Evolutionary conservation across 2,113 vertebrate genomes (phyloP).

Genomic region (Puffinus mauretanicus): DNA sequence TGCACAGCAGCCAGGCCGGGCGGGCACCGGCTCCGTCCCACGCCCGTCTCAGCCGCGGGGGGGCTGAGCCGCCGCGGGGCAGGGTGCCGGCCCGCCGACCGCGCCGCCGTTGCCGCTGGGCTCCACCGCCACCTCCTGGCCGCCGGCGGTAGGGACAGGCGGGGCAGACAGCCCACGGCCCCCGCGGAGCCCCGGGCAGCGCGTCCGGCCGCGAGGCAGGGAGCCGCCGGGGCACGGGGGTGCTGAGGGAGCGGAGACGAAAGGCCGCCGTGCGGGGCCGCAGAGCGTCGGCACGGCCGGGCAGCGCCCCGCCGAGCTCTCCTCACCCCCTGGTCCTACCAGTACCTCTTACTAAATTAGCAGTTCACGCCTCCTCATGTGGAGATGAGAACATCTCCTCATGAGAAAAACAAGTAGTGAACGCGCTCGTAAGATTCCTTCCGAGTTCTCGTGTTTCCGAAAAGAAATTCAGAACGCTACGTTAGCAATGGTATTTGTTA

Average conservation of each 20-base stretch:
- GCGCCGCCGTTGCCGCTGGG: neutral
- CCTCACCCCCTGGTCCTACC: rapidly evolving
- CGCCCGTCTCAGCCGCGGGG: neutral
- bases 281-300: neutral
- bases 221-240: too few relatives aligned
- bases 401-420: too few relatives aligned
- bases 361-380: rapidly evolving
- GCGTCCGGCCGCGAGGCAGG: neutral
- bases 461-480: neutral
- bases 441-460: neutral
- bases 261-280: neutral
- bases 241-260: neutral
- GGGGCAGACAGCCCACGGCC: neutral
- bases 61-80: neutral
- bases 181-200: neutral
- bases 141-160: neutral
- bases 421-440: rapidly evolving
- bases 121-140: neutral
- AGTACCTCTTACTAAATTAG: rapidly evolving
- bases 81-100: too few relatives aligned
- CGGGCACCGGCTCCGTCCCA: too few relatives aligned
- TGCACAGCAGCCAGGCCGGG: rapidly evolving
- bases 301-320: neutral
- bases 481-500: neutral
- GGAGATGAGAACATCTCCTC: too few relatives aligned